phyloP scores from a whole-genome alignment of 2,797 vertebrate species.

The Trematomus bernacchii region DNA sequence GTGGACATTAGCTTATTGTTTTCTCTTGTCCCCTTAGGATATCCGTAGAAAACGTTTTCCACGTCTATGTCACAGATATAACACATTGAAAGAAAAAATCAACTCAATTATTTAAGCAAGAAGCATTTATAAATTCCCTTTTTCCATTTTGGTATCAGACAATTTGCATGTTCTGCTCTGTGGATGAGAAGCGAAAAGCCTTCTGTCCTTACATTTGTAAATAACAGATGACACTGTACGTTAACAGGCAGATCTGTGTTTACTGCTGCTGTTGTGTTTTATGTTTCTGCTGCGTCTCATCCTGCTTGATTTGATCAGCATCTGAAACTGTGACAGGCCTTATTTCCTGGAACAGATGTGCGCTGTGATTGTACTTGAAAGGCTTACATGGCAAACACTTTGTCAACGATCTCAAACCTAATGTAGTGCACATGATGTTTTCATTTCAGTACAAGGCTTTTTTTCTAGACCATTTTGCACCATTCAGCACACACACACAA shows the following conservation, averaged over 20 bases:
- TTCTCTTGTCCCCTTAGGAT: no score
- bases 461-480: not conserved
- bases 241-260: not conserved
- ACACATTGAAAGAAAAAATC: not conserved
- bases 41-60: not conserved
- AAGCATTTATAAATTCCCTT: not conserved
- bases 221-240: not conserved
- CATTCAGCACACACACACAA: not conserved
- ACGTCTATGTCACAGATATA: not conserved
- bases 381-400: not conserved
- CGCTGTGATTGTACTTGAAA: conserved; percentile 6
- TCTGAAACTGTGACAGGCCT: not conserved
- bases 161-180: not conserved
- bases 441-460: not conserved
- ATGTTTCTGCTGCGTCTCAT: conserved; percentile 7
- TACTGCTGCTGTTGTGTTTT: conserved; percentile 1
- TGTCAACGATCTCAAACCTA: not conserved
- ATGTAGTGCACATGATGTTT: not conserved
- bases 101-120: not conserved
- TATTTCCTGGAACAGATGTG: not conserved
- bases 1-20: not conserved
- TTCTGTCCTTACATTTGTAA: not conserved
- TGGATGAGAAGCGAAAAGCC: not conserved
- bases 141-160: not conserved
- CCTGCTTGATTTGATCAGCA: not conserved